Evolutionary conservation across 2,797 vertebrate genomes (phyloP), one percentile per base, ranked within the genome.

Genomic region (Acipenser oxyrinchus): DNA sequence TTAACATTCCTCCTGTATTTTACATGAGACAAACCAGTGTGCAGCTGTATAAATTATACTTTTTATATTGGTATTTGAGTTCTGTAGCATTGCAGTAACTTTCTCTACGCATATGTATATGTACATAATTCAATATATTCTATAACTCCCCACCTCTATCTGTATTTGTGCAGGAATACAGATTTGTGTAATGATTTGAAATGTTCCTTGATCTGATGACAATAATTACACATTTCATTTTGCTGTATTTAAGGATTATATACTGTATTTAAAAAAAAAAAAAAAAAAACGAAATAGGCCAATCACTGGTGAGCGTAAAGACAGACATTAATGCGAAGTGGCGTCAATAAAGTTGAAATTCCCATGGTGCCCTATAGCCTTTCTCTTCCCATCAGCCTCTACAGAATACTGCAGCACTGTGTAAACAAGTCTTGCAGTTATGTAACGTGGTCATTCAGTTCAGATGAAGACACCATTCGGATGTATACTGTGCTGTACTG

Each of bases 241-340:
- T 37, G 10, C 2, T 57, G 10, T 57, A 10, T 57, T 57, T 58
- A 6, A 13, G 55, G 55, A 13, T 6, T 6, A 62, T 55, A 61
- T 69, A 65, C 58, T 55, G 63, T 69, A 65, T 62, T 78, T 69
- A 68, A 70, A 70, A 74, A 68, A 78, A 70, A 70, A 76, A 72
- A 9, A 53, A 75, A 77, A 2, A 37, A 66, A 60, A 65, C 76
- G 82, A 84, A 85, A 77, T 85, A 83, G 84, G 82, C 78, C 84
- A 86, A 82, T 88, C 83, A 85, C 77, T 75, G 82, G 79, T 80
- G 82, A 79, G 75, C 79, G 79, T 82, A 75, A 81, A 79, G 75
- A 71, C 69, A 79, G 81, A 89, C 77, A 76, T 79, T 88, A 86
- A 89, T 83, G 75, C 76, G 76, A 77, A 75, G 79, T 86, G 85